Evolutionary conservation across 2,888 invertebrate genomes (phyloP), one percentile per base, ranked within the genome.

Genomic region (Drosophila atripex): DNA sequence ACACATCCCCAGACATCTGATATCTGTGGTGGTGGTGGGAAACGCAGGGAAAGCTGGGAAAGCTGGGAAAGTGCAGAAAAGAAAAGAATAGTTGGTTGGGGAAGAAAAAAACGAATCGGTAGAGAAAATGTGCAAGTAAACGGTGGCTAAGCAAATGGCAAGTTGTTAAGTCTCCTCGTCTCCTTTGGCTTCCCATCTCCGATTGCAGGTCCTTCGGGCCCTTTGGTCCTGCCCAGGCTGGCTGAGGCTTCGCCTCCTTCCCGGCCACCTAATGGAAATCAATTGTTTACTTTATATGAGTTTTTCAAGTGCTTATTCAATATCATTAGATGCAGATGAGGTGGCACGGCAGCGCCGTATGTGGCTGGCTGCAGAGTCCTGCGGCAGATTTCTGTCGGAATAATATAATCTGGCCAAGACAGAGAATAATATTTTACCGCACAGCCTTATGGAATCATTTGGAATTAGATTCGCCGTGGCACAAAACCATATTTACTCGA

Each of bases 241-340:
- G 21, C 21, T 23, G 21, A 23, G 21, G 21, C 35, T 35, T 18
- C 18, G 18, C 18, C 2, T 18, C 18, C 18, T 18, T 23, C 53
- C 25, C 35, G 47, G 43, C 47, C 32, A 63, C 73, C 74, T 80
- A 84, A 82, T 85, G 80, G 78, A 83, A 84, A 84, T 84, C 84
- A 85, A 85, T 84, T 84, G 84, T 84, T 84, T 84, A 80, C 84
- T 85, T 84, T 84, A 78, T 77, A 84, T 85, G 85, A 80, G 85
- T 77, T 85, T 85, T 83, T 84, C 80, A 80, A 85, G 84, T 85
- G 84, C 84, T 83, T 85, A 83, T 84, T 84, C 84, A 84, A 84
- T 84, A 84, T 84, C 85, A 84, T 84, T 85, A 84, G 80, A 78
- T 77, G 64, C 54, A 63, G 68, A 80, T 76, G 80, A 80, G 75